Evolutionary conservation across 2,113 vertebrate genomes (phyloP).

Genomic region (Scopus umbretta): DNA sequence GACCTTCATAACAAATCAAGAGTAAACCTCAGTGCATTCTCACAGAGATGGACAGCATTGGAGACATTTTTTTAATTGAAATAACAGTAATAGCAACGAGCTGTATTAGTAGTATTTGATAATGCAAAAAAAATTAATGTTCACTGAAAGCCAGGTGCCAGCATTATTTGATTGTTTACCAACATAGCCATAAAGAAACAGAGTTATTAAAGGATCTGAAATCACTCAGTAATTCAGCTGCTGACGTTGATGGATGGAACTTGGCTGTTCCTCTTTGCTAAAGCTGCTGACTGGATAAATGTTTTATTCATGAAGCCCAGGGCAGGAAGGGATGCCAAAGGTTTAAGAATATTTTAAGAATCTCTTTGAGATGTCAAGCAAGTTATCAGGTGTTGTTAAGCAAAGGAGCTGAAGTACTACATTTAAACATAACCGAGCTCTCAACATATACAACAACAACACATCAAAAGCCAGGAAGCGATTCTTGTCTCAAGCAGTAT

Average conservation of each 20-base stretch:
- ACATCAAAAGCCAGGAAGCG: constrained; percentile 3
- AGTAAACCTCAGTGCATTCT: not conserved
- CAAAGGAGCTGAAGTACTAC: constrained; percentile 69
- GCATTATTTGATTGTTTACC: constrained; percentile 71
- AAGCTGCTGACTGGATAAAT: constrained; percentile 87
- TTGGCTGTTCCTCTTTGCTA: constrained; percentile 78
- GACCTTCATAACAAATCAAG: constrained; percentile 35
- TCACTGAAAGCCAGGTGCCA: constrained; percentile 52
- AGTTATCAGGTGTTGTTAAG: constrained; percentile 82
- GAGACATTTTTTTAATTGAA: not conserved
- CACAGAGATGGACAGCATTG: not conserved
- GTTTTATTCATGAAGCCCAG: constrained; percentile 87
- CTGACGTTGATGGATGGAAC: constrained; percentile 87
- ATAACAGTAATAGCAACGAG: not conserved
- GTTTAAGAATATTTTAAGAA: constrained; percentile 89
- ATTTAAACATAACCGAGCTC: constrained; percentile 56
- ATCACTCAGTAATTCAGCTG: constrained; percentile 73
- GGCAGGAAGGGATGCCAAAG: constrained; percentile 83
- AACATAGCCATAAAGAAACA: constrained; percentile 68
- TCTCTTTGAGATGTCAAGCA: constrained; percentile 80
- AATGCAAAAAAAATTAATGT: constrained; percentile 55
- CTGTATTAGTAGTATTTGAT: constrained; percentile 31
- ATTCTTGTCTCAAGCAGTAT: not conserved
- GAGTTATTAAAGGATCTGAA: constrained; percentile 75
- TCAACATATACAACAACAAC: constrained; percentile 24